Percentiles rank a stretch among this genome's conserved stretches.
Evolutionary conservation across 2,113 vertebrate species (phyloP).

Genomic region (Lepisosteus osseus): DNA sequence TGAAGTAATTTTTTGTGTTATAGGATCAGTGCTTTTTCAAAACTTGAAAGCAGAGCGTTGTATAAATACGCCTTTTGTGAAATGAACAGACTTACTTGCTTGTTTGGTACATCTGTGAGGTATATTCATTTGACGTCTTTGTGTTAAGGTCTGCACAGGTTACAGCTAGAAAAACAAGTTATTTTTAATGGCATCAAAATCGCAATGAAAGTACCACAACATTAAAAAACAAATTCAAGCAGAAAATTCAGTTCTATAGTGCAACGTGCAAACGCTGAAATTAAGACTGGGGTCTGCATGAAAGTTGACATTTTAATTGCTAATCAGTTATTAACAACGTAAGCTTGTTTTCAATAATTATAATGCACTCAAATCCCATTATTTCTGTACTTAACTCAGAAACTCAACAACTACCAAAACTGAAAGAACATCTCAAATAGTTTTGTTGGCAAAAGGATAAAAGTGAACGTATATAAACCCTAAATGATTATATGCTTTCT

Average conservation of each 20-base stretch:
- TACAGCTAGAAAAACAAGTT: slow-evolving; percentile 22
- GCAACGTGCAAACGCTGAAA: neutral
- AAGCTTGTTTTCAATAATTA: neutral
- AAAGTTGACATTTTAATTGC: neutral
- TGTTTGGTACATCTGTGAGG: slow-evolving; percentile 66
- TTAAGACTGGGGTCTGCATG: neutral
- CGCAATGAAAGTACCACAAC: neutral
- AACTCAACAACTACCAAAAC: too few relatives aligned
- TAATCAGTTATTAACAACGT: neutral
- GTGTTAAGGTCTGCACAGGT: slow-evolving; percentile 48
- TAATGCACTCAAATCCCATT: too few relatives aligned
- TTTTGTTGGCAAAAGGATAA: too few relatives aligned
- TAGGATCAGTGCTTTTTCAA: neutral
- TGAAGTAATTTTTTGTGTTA: too few relatives aligned
- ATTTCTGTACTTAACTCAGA: too few relatives aligned
- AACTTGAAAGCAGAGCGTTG: neutral
- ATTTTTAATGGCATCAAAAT: neutral
- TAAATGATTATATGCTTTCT: too few relatives aligned
- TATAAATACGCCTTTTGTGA: neutral
- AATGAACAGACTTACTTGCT: slow-evolving; percentile 54
- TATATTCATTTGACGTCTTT: slow-evolving; percentile 55
- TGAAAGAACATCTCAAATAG: too few relatives aligned
- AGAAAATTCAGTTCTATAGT: neutral
- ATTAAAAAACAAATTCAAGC: neutral
- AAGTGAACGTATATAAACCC: too few relatives aligned